These are phyloP conservation scores for Muntiacus reevesi DNA, from an alignment of 2,113 vertebrate genomes.

Conservation along the genomic window DNA sequence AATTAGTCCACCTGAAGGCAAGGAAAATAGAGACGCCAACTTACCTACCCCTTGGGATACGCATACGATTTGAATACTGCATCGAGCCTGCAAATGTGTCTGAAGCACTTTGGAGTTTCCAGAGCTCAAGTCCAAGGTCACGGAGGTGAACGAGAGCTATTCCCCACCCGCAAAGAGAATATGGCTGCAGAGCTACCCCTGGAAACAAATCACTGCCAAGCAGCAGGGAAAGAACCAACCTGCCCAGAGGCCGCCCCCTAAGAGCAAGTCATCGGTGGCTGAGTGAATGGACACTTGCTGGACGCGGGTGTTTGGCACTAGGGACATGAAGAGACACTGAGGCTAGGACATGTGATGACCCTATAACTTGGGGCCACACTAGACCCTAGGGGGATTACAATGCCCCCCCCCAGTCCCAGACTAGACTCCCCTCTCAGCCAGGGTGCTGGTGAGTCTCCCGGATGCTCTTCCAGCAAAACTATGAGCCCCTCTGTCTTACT, in stretches of 20 bases:
- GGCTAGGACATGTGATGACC: rapidly evolving
- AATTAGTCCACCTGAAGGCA: neutral
- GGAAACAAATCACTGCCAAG: neutral
- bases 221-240: rapidly evolving
- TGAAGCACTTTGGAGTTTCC: neutral
- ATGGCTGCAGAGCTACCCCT: rapidly evolving
- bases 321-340: rapidly evolving
- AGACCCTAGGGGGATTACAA: rapidly evolving
- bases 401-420: too few relatives aligned
- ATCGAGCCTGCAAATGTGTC: rapidly evolving
- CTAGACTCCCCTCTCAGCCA: rapidly evolving
- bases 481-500: neutral
- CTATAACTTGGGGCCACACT: rapidly evolving
- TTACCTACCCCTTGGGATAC: neutral
- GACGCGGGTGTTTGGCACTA: rapidly evolving
- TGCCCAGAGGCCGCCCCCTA: rapidly evolving
- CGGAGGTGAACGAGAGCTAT: neutral
- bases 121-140: neutral
- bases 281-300: neutral
- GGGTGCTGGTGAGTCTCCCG: neutral
- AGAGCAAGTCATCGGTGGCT: rapidly evolving
- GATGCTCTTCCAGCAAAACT: neutral
- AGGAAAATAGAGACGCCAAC: too few relatives aligned
- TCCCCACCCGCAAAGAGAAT: too few relatives aligned
- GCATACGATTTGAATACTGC: rapidly evolving